Evolutionary conservation across 2,797 vertebrate species (phyloP).

Genomic region (Microhierax caerulescens): DNA sequence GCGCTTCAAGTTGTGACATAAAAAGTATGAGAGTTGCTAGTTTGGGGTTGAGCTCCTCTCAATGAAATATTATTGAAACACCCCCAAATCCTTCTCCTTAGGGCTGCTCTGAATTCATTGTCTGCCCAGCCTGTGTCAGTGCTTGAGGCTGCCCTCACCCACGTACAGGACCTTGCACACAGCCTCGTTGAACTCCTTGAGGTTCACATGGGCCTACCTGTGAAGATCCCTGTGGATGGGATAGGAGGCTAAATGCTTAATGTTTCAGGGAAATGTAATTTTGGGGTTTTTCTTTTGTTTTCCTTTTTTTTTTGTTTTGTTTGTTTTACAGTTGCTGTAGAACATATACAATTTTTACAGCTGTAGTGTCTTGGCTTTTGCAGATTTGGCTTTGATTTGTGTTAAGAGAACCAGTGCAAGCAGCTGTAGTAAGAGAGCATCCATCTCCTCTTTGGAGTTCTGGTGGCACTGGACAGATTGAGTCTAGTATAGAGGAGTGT

Average conservation of each 20-base stretch:
- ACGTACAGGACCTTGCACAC: no score
- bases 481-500: not conserved
- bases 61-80: not conserved
- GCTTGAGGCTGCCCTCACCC: no score
- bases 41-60: not conserved
- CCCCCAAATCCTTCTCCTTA: no score
- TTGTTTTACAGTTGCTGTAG: not conserved
- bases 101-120: no score
- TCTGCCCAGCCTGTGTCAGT: no score
- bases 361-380: not conserved
- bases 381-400: not conserved
- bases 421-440: not conserved
- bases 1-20: not conserved
- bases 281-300: accelerated
- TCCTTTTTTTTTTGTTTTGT: no score
- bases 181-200: no score
- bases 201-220: no score
- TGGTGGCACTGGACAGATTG: not conserved
- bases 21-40: not conserved
- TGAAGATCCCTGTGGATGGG: no score
- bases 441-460: not conserved
- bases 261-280: not conserved
- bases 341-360: not conserved
- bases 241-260: not conserved
- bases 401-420: not conserved